Conservation (phyloP, 1,140 invertebrate species). For the Calliopsis andreniformis region DNA sequence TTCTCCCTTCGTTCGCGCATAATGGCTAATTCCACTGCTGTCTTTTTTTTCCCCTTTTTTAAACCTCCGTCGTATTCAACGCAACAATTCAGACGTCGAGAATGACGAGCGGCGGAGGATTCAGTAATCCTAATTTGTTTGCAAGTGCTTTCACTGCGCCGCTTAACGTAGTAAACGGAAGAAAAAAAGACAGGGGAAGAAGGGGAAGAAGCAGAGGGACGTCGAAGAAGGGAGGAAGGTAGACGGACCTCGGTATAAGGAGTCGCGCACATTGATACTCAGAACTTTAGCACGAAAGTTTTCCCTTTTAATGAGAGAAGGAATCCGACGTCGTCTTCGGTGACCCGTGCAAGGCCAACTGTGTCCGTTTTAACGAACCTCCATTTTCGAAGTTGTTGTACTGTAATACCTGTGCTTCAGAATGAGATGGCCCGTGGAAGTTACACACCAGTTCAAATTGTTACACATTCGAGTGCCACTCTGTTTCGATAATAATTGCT, state of each 20-base stretch:
- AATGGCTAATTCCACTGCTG: slow-evolving; percentile 38
- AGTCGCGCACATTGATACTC: slow-evolving; percentile 16
- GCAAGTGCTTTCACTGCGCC: slow-evolving; percentile 31
- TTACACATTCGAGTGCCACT: background rate
- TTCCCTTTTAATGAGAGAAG: slow-evolving; percentile 4
- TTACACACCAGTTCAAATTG: background rate
- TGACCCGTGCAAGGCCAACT: background rate
- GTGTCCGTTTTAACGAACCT: background rate
- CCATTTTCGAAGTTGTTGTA: background rate
- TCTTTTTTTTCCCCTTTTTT: slow-evolving; percentile 20
- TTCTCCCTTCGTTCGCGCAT: background rate
- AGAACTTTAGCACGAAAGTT: background rate
- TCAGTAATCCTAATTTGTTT: slow-evolving; percentile 49
- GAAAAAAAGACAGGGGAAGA: background rate
- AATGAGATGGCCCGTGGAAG: background rate
- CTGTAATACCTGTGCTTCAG: background rate
- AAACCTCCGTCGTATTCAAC: slow-evolving; percentile 40
- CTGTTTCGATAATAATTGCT: background rate
- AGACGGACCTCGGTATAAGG: background rate
- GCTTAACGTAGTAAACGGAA: slow-evolving; percentile 23
- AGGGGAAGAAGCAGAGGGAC: background rate
- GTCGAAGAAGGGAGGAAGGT: background rate
- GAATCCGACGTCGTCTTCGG: background rate
- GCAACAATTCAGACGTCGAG: slow-evolving; percentile 39
- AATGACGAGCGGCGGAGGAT: slow-evolving; percentile 16